phyloP scores from a whole-genome alignment of 2,797 vertebrate species.

The Coracias cyanogaster region DNA sequence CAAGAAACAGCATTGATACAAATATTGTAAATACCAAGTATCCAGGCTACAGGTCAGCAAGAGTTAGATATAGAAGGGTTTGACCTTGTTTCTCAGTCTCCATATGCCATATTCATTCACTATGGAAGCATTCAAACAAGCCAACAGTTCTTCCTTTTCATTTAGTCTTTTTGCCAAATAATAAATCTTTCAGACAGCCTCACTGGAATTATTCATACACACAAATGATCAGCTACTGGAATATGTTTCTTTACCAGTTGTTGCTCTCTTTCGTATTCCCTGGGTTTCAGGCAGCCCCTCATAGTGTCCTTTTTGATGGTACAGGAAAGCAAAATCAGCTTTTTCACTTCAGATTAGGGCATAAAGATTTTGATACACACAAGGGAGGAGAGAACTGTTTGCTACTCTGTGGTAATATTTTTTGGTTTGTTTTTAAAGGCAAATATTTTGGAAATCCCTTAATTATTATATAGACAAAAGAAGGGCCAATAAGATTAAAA shows the following conservation, averaged over 20 bases:
- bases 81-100: slow-evolving; percentile 42
- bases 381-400: not conserved
- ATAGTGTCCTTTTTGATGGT: not conserved
- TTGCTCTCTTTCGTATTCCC: not conserved
- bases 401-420: not conserved
- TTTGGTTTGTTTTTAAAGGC: not conserved
- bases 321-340: not conserved
- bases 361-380: not conserved
- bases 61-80: not conserved
- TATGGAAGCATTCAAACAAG: slow-evolving; percentile 18
- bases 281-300: not conserved
- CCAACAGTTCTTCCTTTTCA: slow-evolving; percentile 36
- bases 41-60: slow-evolving; percentile 12
- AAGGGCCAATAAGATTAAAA: not conserved
- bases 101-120: not conserved
- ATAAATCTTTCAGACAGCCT: slow-evolving; percentile 48
- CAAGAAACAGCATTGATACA: not conserved
- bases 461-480: not conserved
- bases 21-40: not conserved
- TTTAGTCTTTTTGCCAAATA: slow-evolving; percentile 57
- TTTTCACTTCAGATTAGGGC: not conserved
- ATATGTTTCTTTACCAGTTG: not conserved
- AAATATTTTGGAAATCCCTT: not conserved
- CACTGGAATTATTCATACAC: slow-evolving; percentile 10
- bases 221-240: not conserved